phyloP scores from a whole-genome alignment of 2,113 vertebrate genomes.

The Xenopus tropicalis region UCB_Xtro_10.0 CM004445.2:52286501-52287000 shows the following conservation, averaged over 20 bases:
- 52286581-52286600: too few relatives aligned
- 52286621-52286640: not conserved
- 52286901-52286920: slow-evolving; percentile 30
- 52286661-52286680: not conserved
- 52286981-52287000: slow-evolving; percentile 34
- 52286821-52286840: slow-evolving; percentile 42
- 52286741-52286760: slow-evolving; percentile 36
- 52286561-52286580: too few relatives aligned
- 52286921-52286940: slow-evolving; percentile 36
- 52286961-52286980: slow-evolving; percentile 30
- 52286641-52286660: not conserved
- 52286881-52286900: slow-evolving; percentile 40
- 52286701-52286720: not conserved
- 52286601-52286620: not conserved
- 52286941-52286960: slow-evolving; percentile 40
- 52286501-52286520: too few relatives aligned
- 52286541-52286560: too few relatives aligned
- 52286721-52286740: slow-evolving; percentile 24
- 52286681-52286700: not conserved
- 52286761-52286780: slow-evolving; percentile 34
- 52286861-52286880: slow-evolving; percentile 29
- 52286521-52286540: too few relatives aligned
- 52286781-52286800: slow-evolving; percentile 31
- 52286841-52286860: slow-evolving; percentile 45
- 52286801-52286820: slow-evolving; percentile 43